Conservation (phyloP, 53 echinoderm and acorn worm genomes). For the Stichopus horrens region DNA sequence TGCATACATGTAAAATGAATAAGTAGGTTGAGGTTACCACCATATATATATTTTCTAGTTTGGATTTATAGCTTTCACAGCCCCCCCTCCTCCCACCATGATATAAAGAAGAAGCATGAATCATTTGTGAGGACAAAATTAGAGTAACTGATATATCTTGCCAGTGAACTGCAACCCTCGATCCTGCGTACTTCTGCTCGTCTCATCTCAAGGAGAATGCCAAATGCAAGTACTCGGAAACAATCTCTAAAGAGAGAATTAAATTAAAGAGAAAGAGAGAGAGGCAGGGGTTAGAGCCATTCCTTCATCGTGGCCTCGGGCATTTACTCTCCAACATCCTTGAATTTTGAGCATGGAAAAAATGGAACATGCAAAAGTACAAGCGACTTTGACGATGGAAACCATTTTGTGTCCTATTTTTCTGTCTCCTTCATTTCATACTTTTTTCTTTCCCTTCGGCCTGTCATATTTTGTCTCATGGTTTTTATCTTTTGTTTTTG, state of each 20-base stretch:
- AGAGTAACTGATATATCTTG: neutral
- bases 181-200: neutral
- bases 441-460: neutral
- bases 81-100: no score
- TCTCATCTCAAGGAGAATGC: slow-evolving; percentile 1
- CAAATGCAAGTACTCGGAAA: neutral
- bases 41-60: neutral
- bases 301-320: neutral
- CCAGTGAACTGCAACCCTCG: neutral
- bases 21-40: neutral
- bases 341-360: neutral
- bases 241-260: neutral
- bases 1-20: neutral
- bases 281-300: neutral
- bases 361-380: neutral
- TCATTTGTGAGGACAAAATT: neutral
- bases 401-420: neutral
- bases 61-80: neutral
- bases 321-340: slow-evolving; percentile 4
- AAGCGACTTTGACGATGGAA: neutral
- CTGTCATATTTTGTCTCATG: neutral
- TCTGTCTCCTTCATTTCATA: neutral
- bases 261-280: neutral
- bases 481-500: no score
- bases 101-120: neutral